Conservation (phyloP, 1,140 invertebrate genomes). For the Scaptomyza montana region DNA sequence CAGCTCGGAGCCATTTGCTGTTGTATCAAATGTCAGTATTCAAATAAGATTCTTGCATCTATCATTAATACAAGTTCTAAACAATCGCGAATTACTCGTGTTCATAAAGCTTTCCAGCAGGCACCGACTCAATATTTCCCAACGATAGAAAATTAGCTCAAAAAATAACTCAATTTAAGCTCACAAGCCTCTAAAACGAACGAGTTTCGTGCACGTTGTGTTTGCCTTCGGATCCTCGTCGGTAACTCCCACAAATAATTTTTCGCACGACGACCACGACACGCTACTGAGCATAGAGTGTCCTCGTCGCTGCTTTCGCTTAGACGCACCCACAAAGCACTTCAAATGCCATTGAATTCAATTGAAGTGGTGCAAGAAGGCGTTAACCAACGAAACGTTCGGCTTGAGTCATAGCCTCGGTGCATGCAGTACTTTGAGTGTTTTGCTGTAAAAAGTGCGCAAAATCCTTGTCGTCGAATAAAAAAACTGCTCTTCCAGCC, state of each 20-base stretch:
- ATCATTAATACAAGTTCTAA: no score
- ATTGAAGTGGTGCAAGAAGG: slow-evolving; percentile 72
- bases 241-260: slow-evolving; percentile 66
- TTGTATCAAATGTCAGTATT: no score
- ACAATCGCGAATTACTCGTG: not conserved
- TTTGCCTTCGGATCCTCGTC: slow-evolving; percentile 39
- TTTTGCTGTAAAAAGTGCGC: slow-evolving; percentile 73
- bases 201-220: slow-evolving; percentile 28
- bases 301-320: slow-evolving; percentile 47
- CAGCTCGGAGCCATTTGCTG: no score
- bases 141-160: slow-evolving; percentile 34
- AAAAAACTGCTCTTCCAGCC: slow-evolving; percentile 66
- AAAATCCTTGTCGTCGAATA: slow-evolving; percentile 76
- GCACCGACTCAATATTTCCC: slow-evolving; percentile 34
- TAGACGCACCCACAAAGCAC: slow-evolving; percentile 72
- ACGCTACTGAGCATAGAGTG: slow-evolving; percentile 11
- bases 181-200: slow-evolving; percentile 37
- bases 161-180: slow-evolving; percentile 68
- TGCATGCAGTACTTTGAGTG: slow-evolving; percentile 37
- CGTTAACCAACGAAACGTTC: slow-evolving; percentile 75
- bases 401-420: slow-evolving; percentile 31
- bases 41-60: no score
- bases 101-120: slow-evolving; percentile 33
- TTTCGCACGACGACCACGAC: slow-evolving; percentile 34
- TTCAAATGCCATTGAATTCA: slow-evolving; percentile 58